Base-by-base conservation (phyloP, 1,140 invertebrate genomes). In the Venturia canescens region DNA sequence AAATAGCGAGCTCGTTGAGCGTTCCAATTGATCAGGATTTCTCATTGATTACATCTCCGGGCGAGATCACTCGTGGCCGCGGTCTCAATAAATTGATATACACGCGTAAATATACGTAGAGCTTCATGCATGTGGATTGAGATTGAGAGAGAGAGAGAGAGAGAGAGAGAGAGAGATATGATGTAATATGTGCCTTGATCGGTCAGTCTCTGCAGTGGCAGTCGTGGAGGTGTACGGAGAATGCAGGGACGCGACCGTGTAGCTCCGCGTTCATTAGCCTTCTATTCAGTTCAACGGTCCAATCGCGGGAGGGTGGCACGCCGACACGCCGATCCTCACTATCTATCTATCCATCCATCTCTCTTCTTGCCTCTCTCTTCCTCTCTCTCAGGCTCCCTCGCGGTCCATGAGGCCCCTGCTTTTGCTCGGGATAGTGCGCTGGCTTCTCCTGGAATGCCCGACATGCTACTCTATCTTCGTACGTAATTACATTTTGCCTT, bases 281-380 rank as follows among this genome's bases (percentile, higher is more conserved):
- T 87, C 90, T 91, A 91, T 91, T 91, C 90, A 91, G 87, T 90
- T 89, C 87, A 88, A 87, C 87, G 85, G 88, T 86, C 88, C 88
- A 89, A 89, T 86, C 86, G 86, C 71, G 86, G 85, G 88, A 90
- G 90, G 90, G 89, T 90, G 89, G 88, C 87, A 89, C 84, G 34
- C 87, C 85, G 85, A 88, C 89, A 88, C 86, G 85, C 76, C 71
- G 81, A 67, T 76, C 75, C 38, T 77, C 80, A 34, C 69, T 50
- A 53, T 69, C 26, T 69, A 16, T 69, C 63, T 53, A 26, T 78
- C 34, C 57, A 29, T 63, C 34, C 29, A 29, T 26, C n/a, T 63
- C 23, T 48, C 38, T 72, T 27, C 60, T 15, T 60, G 27, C 71
- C 13, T 69, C 63, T 67, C n/a, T 78, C 34, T 71, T 16, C 13